Evolutionary conservation across 2,113 vertebrate genomes (phyloP).

Genomic region (Phalacrocorax pelagicus): DNA sequence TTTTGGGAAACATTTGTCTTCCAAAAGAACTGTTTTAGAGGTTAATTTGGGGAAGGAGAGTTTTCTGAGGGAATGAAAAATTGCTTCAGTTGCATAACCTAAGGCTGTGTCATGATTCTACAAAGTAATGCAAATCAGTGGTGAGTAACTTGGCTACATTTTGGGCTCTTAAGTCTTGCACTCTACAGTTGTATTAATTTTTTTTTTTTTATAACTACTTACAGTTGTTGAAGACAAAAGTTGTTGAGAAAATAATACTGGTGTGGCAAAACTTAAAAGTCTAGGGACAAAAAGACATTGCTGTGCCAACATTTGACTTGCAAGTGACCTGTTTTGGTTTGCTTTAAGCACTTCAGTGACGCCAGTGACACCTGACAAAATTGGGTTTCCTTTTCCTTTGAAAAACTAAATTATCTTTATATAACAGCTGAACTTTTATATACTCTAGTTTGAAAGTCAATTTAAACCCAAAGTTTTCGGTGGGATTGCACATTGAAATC

Average conservation of each 20-base stretch:
- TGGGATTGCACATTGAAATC: neutral
- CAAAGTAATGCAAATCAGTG: neutral
- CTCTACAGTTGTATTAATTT: neutral
- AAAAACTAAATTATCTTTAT: neutral
- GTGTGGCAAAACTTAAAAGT: neutral
- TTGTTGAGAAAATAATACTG: neutral
- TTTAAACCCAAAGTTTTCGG: neutral
- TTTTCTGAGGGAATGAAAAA: neutral
- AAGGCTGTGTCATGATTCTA: neutral
- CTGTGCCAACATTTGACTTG: neutral
- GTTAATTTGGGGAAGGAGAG: neutral
- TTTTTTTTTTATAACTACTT: neutral
- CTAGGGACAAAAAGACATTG: neutral
- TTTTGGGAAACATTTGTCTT: conserved; percentile 12
- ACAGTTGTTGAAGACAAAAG: neutral
- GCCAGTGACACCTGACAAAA: neutral
- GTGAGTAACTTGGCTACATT: neutral
- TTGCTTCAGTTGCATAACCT: neutral
- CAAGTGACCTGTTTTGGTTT: neutral
- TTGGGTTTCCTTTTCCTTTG: neutral
- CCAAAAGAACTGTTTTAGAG: neutral
- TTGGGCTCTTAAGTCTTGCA: neutral
- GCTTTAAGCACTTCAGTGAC: neutral
- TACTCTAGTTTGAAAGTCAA: neutral
- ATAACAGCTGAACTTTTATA: neutral